Evolutionary conservation across 2,113 vertebrate species (phyloP).

Genomic region (Eurypyga helias): DNA sequence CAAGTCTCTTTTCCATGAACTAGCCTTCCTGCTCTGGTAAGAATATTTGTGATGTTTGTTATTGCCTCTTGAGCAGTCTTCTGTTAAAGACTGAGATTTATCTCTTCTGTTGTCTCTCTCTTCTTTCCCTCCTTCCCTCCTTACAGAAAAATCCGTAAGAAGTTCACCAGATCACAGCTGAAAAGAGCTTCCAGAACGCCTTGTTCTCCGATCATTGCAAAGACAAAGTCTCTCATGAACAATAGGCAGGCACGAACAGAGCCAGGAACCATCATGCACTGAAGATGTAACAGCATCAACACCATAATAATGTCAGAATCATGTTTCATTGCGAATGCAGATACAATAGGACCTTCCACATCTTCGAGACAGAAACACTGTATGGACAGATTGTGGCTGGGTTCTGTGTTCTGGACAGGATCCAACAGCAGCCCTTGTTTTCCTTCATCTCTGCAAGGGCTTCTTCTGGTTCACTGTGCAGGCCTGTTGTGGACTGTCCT

Average conservation of each 20-base stretch:
- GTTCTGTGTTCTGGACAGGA: constrained; percentile 16
- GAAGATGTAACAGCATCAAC: constrained; percentile 55
- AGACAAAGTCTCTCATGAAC: constrained; percentile 54
- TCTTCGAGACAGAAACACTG: not conserved
- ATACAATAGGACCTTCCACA: not conserved
- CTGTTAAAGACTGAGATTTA: constrained; percentile 23
- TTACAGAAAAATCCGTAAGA: constrained; percentile 74
- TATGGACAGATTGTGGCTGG: not conserved
- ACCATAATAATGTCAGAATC: not conserved
- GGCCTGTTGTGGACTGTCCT: not conserved
- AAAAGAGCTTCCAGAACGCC: constrained; percentile 74
- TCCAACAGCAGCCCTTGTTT: constrained; percentile 37
- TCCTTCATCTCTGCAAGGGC: not conserved
- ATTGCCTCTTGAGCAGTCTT: not conserved
- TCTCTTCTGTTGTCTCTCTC: constrained; percentile 33
- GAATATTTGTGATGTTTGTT: constrained; percentile 22
- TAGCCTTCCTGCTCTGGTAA: constrained; percentile 16
- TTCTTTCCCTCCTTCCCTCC: constrained; percentile 12
- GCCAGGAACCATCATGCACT: constrained; percentile 43
- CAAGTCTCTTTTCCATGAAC: not conserved
- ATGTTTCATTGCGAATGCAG: constrained; percentile 17
- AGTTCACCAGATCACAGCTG: constrained; percentile 67
- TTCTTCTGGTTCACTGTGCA: constrained; percentile 27
- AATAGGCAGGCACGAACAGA: constrained; percentile 50
- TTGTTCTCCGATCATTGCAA: constrained; percentile 53